Conservation (phyloP, 2,888 invertebrate genomes). For the Oconnorella tubifera region DNA sequence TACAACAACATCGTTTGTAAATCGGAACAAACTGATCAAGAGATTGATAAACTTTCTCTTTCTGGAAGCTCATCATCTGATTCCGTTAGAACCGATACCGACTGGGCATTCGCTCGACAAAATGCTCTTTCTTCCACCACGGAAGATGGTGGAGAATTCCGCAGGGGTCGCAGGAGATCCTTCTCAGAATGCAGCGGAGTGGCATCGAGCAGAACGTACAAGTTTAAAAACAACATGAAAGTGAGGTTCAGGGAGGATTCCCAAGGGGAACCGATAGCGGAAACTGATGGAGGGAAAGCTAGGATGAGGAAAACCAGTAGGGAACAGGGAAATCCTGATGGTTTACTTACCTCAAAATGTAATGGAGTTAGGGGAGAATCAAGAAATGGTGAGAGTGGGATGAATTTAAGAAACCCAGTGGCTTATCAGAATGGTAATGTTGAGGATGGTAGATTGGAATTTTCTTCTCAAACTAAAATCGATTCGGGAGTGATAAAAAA, state of each 20-base stretch:
- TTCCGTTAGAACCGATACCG: neutral
- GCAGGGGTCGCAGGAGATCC: neutral
- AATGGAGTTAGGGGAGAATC: neutral
- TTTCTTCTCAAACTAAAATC: neutral
- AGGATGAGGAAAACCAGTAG: neutral
- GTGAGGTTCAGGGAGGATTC: conserved; percentile 1
- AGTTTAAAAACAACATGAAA: conserved; percentile 3
- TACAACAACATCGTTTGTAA: too few relatives aligned
- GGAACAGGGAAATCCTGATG: neutral
- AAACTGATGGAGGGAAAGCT: neutral
- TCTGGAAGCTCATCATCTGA: neutral
- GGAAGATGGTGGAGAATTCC: neutral
- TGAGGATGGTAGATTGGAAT: too few relatives aligned
- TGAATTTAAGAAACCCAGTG: neutral
- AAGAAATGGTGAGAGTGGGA: neutral
- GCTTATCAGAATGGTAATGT: neutral
- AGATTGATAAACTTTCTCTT: neutral
- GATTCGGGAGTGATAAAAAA: neutral
- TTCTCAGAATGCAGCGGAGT: conserved; percentile 4
- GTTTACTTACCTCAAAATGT: neutral
- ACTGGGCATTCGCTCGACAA: neutral
- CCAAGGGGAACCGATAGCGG: too few relatives aligned
- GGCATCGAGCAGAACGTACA: neutral
- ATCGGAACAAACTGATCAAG: neutral
- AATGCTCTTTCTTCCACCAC: neutral